A percentile compares a stretch with the other conserved stretches of the same genome.
Conservation (phyloP, 2,888 invertebrate genomes). For the Drosophila yooni region DNA sequence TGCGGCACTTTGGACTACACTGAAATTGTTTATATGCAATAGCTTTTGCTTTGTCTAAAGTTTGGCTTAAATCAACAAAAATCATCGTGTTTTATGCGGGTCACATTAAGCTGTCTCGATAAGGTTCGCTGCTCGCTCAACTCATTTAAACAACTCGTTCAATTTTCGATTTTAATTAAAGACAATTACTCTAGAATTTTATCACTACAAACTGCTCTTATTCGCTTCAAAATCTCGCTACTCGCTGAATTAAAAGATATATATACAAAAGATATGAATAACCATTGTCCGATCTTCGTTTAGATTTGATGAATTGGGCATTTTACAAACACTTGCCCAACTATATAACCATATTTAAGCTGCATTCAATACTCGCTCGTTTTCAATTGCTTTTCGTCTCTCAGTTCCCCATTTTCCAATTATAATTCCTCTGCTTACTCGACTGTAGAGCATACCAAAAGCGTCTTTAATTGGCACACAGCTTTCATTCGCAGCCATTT, state of each 20-base stretch:
- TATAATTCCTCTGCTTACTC: slow-evolving; percentile 12
- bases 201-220: not conserved
- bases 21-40: slow-evolving; percentile 19
- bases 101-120: not conserved
- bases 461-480: slow-evolving; percentile 26
- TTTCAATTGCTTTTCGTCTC: not conserved
- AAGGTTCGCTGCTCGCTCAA: not conserved
- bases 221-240: not conserved
- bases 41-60: not conserved
- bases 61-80: slow-evolving; percentile 7
- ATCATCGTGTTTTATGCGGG: slow-evolving; percentile 1
- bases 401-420: not conserved
- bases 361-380: not conserved
- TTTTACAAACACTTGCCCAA: not conserved
- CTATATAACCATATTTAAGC: not conserved
- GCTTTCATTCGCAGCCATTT: slow-evolving; percentile 33
- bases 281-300: not conserved
- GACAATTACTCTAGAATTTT: not conserved
- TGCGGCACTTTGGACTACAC: slow-evolving; percentile 6
- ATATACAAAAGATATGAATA: not conserved
- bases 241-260: not conserved
- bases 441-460: slow-evolving; percentile 31
- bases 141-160: not conserved
- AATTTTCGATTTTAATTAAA: slow-evolving; percentile 6
- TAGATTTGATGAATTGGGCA: not conserved